Conservation (phyloP, 2,113 vertebrate genomes). For the Corydoras sp. region DNA sequence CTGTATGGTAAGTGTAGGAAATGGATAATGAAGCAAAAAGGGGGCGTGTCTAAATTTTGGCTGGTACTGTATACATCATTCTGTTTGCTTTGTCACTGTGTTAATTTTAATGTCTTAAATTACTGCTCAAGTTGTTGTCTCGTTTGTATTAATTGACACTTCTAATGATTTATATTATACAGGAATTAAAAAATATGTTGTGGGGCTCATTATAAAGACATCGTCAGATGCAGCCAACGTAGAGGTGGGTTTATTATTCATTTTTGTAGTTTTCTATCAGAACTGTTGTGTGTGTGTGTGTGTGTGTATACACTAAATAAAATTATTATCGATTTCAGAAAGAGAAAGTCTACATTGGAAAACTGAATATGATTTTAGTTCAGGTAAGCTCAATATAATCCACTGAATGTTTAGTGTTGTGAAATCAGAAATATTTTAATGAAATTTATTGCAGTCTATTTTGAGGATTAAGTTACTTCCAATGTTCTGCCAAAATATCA, state of each 20-base stretch:
- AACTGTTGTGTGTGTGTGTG: background rate
- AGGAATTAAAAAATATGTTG: slow-evolving; percentile 99
- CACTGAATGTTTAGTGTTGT: background rate
- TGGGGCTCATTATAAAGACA: slow-evolving; percentile 98
- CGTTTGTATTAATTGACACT: background rate
- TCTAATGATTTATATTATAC: slow-evolving; percentile 46
- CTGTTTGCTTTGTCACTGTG: no score
- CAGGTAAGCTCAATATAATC: slow-evolving; percentile 72
- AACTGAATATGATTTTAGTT: slow-evolving; percentile 99
- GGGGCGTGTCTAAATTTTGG: no score
- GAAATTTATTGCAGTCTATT: no score
- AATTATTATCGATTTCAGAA: slow-evolving; percentile 68
- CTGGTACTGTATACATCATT: no score
- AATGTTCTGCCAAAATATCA: no score
- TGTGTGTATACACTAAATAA: background rate
- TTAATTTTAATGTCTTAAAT: no score
- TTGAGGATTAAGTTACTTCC: no score
- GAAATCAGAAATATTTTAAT: no score
- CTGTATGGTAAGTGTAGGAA: no score
- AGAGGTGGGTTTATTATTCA: slow-evolving; percentile 74
- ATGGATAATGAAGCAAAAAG: no score
- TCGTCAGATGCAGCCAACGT: slow-evolving; percentile 92
- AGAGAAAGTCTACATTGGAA: slow-evolving; percentile 98
- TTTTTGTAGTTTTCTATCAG: background rate
- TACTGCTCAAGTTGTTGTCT: background rate